These are phyloP conservation scores for Ictidomys tridecemlineatus DNA, from an alignment of 2,113 vertebrate genomes.

Conservation along the genomic window DNA sequence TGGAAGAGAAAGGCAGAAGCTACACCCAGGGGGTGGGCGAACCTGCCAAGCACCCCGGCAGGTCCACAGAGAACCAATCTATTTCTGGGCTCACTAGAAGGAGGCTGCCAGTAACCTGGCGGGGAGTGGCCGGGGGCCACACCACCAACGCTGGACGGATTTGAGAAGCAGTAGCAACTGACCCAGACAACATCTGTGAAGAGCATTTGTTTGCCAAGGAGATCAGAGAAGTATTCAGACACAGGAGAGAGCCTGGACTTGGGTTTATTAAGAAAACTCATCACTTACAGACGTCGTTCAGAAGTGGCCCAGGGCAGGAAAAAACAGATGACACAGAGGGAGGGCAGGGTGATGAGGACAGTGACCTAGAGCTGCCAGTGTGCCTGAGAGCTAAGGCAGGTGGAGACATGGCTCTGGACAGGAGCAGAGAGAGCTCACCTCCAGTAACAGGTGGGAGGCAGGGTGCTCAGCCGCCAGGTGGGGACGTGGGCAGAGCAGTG, in stretches of 20 bases:
- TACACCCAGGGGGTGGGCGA: accelerated
- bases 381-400: accelerated
- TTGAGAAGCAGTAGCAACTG: not conserved
- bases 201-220: not conserved
- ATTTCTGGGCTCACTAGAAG: too few relatives aligned
- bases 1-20: not conserved
- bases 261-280: not conserved
- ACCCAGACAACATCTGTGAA: not conserved
- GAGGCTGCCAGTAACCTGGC: too few relatives aligned
- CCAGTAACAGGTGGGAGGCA: too few relatives aligned
- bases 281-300: not conserved
- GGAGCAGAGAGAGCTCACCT: not conserved
- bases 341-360: not conserved
- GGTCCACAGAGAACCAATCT: too few relatives aligned
- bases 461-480: not conserved
- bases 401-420: too few relatives aligned
- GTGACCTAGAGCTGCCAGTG: too few relatives aligned
- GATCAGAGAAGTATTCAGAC: not conserved
- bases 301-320: not conserved
- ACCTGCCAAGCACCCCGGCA: too few relatives aligned
- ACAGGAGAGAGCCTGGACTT: not conserved
- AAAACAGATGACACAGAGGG: accelerated
- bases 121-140: not conserved
- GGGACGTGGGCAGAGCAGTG: not conserved
- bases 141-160: too few relatives aligned